A percentile compares a stretch with the other conserved stretches of the same genome.
Evolutionary conservation across 2,888 invertebrate genomes (phyloP).

Genomic region (Pocota personata): DNA sequence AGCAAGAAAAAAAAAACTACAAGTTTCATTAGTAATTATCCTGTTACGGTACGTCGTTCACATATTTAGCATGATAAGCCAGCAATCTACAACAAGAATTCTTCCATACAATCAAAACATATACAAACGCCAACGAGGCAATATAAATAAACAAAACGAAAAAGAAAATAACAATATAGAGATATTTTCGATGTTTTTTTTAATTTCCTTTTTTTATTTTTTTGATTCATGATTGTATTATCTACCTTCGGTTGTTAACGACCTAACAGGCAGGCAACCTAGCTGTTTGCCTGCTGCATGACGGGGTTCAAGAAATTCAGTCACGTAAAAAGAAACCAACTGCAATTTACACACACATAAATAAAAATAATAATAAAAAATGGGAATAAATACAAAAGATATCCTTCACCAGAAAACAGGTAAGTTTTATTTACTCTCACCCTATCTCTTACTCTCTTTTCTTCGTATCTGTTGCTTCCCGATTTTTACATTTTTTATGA

Average conservation of each 20-base stretch:
- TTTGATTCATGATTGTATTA: slow-evolving; percentile 40
- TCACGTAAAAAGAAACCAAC: slow-evolving; percentile 67
- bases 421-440: slow-evolving; percentile 54
- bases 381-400: slow-evolving; percentile 59
- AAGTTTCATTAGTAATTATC: slow-evolving; percentile 58
- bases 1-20: slow-evolving; percentile 65
- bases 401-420: slow-evolving; percentile 69
- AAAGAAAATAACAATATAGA: slow-evolving; percentile 32
- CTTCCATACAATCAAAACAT: slow-evolving; percentile 25
- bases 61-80: slow-evolving; percentile 59
- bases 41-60: slow-evolving; percentile 54
- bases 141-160: slow-evolving; percentile 51
- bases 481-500: slow-evolving; percentile 50
- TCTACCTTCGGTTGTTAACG: slow-evolving; percentile 57
- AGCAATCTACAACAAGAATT: slow-evolving; percentile 46
- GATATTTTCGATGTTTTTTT: slow-evolving; percentile 15
- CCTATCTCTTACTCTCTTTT: slow-evolving; percentile 32
- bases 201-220: not conserved
- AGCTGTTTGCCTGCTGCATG: slow-evolving; percentile 23
- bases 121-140: slow-evolving; percentile 36
- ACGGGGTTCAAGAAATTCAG: slow-evolving; percentile 53
- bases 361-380: slow-evolving; percentile 48
- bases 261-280: slow-evolving; percentile 48
- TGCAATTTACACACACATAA: slow-evolving; percentile 66
- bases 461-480: slow-evolving; percentile 42